Conservation (phyloP, 2,797 vertebrate species). For the Peromyscus eremicus region DNA sequence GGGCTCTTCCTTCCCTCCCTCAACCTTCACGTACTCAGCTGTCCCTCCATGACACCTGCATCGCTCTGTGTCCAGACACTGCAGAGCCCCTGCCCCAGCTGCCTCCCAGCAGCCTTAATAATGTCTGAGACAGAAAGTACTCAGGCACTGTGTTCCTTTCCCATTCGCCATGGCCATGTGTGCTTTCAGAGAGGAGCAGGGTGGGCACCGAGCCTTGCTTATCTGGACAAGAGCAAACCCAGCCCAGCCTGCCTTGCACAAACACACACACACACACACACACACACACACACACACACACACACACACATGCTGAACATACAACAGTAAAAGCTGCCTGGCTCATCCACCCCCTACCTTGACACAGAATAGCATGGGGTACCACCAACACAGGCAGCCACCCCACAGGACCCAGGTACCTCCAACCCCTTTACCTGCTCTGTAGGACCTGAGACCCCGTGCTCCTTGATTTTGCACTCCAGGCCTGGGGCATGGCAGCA, state of each 20-base stretch:
- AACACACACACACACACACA: too few species aligned
- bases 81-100: background rate
- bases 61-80: background rate
- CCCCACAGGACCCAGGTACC: background rate
- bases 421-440: slow-evolving; percentile 87
- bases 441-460: background rate
- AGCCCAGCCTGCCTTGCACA: background rate
- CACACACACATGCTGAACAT: background rate
- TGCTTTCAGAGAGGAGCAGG: background rate
- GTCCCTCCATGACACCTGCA: background rate
- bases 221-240: background rate
- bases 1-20: background rate
- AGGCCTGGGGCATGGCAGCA: slow-evolving; percentile 91
- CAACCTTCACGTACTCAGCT: background rate
- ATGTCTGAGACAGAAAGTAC: fast-evolving
- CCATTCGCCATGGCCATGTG: background rate
- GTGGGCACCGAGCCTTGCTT: background rate
- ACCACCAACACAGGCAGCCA: background rate
- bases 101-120: background rate
- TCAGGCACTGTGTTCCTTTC: background rate
- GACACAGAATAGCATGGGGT: background rate
- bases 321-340: background rate
- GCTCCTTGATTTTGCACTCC: slow-evolving; percentile 90
- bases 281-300: background rate
- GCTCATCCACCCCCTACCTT: background rate